These are phyloP conservation scores for Drosophila melanosoma DNA, from an alignment of 2,888 invertebrate species.

Conservation along the genomic window DNA sequence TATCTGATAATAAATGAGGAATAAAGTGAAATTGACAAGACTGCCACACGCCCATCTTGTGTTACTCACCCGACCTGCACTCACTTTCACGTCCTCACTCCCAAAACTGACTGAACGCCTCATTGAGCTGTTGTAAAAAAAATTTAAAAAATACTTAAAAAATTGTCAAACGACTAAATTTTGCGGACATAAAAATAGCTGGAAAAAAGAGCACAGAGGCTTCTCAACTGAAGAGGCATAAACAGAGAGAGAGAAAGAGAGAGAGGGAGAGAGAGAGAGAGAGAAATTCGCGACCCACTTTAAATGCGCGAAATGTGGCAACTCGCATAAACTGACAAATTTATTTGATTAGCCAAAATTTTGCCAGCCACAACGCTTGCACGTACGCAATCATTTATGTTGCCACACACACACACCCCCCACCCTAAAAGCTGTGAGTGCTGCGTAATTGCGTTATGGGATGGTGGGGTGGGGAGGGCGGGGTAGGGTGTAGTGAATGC, in stretches of 20 bases:
- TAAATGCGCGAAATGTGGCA: constrained; percentile 63
- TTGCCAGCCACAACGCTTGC: constrained; percentile 33
- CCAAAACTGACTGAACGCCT: constrained; percentile 9
- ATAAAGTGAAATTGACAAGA: neutral
- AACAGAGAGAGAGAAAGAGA: neutral
- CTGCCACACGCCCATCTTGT: neutral
- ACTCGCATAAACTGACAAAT: constrained; percentile 65
- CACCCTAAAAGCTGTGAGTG: neutral
- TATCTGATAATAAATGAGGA: neutral
- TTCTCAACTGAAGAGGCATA: neutral
- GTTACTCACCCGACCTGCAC: neutral
- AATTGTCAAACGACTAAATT: constrained; percentile 57
- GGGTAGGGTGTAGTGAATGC: neutral
- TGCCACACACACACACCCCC: constrained; percentile 3
- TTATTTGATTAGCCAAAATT: constrained; percentile 61
- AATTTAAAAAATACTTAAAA: constrained; percentile 28
- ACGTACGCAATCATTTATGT: constrained; percentile 63
- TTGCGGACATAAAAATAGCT: constrained; percentile 48
- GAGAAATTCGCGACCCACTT: constrained; percentile 35
- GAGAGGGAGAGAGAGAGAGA: neutral
- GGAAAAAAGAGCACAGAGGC: constrained; percentile 2
- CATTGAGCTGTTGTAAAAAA: constrained; percentile 18
- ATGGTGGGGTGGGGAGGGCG: too few relatives aligned
- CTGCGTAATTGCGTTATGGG: constrained; percentile 45
- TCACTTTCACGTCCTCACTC: neutral